A percentile compares a stretch with the other conserved stretches of the same genome.
Conservation (phyloP, 1,140 invertebrate genomes). For the Reticulitermes speratus region DNA sequence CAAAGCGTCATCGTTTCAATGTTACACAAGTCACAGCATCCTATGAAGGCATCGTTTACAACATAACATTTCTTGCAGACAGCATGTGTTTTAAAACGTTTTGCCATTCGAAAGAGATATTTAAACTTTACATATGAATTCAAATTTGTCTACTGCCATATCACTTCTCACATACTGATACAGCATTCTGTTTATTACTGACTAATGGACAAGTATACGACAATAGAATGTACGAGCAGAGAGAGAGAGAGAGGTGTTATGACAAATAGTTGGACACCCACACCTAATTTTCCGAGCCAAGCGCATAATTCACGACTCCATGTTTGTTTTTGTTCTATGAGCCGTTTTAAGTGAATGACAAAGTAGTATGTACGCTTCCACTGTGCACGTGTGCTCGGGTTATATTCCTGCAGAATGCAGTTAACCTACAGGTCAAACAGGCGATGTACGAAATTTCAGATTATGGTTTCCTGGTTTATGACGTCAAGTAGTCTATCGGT, state of each 20-base stretch:
- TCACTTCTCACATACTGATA: background rate
- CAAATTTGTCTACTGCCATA: background rate
- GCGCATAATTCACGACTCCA: background rate
- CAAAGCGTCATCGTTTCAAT: background rate
- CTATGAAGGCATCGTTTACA: background rate
- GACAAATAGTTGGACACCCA: background rate
- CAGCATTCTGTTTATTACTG: background rate
- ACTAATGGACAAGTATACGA: background rate
- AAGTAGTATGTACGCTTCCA: background rate
- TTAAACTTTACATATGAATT: background rate
- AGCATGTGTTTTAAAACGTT: background rate
- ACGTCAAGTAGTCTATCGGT: too few relatives aligned
- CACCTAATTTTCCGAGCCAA: background rate
- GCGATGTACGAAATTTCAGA: background rate
- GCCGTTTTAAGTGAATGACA: background rate
- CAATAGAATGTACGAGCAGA: background rate
- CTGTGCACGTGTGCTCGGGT: background rate
- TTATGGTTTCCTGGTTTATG: too few relatives aligned
- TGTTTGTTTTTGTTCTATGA: background rate
- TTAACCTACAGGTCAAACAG: background rate
- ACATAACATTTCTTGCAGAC: background rate
- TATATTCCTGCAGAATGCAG: background rate
- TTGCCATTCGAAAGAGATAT: background rate
- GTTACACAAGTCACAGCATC: background rate
- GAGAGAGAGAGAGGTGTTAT: background rate